These are phyloP conservation scores for Epinephelus moara DNA, from an alignment of 2,113 vertebrate genomes.

Conservation along the genomic window DNA sequence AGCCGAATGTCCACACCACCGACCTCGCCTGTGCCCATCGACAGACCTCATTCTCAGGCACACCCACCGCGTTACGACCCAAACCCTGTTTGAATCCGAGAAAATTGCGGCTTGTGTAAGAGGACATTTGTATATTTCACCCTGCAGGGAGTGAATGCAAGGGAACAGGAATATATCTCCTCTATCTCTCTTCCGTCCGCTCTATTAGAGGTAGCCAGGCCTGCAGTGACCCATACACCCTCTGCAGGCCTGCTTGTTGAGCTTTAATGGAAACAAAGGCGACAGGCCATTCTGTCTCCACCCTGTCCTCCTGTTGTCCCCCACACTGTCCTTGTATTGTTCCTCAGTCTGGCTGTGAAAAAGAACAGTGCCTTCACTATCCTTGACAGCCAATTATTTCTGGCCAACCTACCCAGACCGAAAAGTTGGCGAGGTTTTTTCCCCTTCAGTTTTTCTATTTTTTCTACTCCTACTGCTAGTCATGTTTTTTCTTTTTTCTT, in stretches of 20 bases:
- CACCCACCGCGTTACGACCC: slow-evolving; percentile 45
- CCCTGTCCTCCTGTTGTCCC: slow-evolving; percentile 73
- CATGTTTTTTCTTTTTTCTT: slow-evolving; percentile 8
- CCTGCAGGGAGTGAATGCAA: slow-evolving; percentile 46
- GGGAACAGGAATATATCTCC: slow-evolving; percentile 41
- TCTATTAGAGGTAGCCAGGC: slow-evolving; percentile 45
- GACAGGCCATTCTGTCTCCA: slow-evolving; percentile 75
- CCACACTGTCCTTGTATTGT: slow-evolving; percentile 73
- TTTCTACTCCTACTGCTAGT: slow-evolving; percentile 26
- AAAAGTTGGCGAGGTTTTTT: slow-evolving; percentile 69
- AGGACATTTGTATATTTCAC: slow-evolving; percentile 48
- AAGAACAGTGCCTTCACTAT: slow-evolving; percentile 73
- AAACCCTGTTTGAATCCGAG: slow-evolving; percentile 54
- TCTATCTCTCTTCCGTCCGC: slow-evolving; percentile 33
- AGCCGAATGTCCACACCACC: slow-evolving; percentile 29
- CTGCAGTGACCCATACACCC: slow-evolving; percentile 54
- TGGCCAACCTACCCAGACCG: slow-evolving; percentile 79
- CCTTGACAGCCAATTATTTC: slow-evolving; percentile 84
- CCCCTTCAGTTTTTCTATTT: slow-evolving; percentile 49
- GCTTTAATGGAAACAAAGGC: slow-evolving; percentile 78
- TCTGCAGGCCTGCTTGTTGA: slow-evolving; percentile 66
- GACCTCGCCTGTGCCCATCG: neutral
- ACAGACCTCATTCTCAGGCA: slow-evolving; percentile 35
- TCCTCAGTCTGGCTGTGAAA: slow-evolving; percentile 68
- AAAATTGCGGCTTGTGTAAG: slow-evolving; percentile 35